Evolutionary conservation across 1,140 invertebrate species (phyloP).

Genomic region (Saccostrea glomerata): DNA sequence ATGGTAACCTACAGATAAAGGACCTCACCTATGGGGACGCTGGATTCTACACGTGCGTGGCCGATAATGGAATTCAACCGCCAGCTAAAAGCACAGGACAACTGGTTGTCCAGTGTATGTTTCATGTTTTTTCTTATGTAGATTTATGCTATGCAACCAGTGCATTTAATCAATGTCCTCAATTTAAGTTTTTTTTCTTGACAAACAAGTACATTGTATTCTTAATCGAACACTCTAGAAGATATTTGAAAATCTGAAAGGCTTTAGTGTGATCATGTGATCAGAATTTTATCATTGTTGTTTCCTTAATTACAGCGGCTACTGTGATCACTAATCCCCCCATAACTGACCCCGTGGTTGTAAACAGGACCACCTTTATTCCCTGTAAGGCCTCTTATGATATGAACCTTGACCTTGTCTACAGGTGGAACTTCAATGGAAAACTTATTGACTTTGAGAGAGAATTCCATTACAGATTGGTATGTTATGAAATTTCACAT

Average conservation of each 20-base stretch:
- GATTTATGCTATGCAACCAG: too few species aligned
- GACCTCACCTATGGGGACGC: constrained; percentile 60
- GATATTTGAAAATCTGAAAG: too few species aligned
- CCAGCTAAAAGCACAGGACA: constrained; percentile 23
- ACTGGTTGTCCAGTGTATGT: constrained; percentile 19
- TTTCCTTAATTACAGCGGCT: constrained; percentile 41
- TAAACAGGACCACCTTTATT: constrained; percentile 67
- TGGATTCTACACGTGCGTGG: constrained; percentile 71
- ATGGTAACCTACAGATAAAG: constrained; percentile 67
- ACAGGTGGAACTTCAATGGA: constrained; percentile 65
- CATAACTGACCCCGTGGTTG: constrained; percentile 29
- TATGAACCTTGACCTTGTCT: constrained; percentile 58
- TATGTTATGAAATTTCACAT: not conserved
- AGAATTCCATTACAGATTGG: constrained; percentile 52
- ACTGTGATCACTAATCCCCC: constrained; percentile 55
- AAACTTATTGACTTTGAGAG: constrained; percentile 55
- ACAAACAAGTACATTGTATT: too few species aligned
- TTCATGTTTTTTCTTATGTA: not conserved
- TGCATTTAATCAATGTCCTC: too few species aligned
- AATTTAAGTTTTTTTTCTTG: too few species aligned
- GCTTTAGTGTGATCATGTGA: too few species aligned
- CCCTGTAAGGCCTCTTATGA: constrained; percentile 64
- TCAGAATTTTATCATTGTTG: too few species aligned
- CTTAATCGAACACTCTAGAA: too few species aligned
- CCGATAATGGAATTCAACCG: constrained; percentile 59